phyloP scores from a whole-genome alignment of 2,113 vertebrate species.

The Alligator mississippiensis region DNA sequence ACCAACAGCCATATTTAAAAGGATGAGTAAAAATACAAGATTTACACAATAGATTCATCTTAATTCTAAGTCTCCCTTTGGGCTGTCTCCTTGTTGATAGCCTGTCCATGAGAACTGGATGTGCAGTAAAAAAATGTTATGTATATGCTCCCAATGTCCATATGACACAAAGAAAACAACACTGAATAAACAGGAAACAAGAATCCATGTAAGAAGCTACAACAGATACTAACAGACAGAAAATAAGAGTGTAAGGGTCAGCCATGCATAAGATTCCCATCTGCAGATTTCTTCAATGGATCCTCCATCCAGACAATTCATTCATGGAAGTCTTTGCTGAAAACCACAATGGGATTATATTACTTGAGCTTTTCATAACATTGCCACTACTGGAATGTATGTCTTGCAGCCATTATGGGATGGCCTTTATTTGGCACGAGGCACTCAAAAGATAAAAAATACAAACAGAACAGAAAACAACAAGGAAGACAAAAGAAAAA shows the following conservation, averaged over 20 bases:
- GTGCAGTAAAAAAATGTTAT: neutral
- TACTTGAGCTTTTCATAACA: neutral
- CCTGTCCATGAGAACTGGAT: neutral
- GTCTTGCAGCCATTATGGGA: neutral
- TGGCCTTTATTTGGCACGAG: neutral
- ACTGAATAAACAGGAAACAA: neutral
- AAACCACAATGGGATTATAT: neutral
- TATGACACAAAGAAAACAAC: neutral
- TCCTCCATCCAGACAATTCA: neutral
- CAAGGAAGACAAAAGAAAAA: neutral
- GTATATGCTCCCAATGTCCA: neutral
- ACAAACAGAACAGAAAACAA: neutral
- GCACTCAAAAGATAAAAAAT: neutral
- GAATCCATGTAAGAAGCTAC: neutral
- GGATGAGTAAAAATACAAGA: too few relatives aligned
- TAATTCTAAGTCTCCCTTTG: neutral
- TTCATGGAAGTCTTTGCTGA: neutral
- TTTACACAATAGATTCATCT: too few relatives aligned
- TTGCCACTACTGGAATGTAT: neutral
- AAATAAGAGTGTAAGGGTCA: neutral
- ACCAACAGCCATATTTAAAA: neutral
- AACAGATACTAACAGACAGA: neutral
- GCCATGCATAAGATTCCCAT: neutral
- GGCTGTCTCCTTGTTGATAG: neutral
- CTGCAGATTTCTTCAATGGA: rapidly evolving